Conservation (phyloP, 2,888 invertebrate genomes). For the Crioceris asparagi region DNA sequence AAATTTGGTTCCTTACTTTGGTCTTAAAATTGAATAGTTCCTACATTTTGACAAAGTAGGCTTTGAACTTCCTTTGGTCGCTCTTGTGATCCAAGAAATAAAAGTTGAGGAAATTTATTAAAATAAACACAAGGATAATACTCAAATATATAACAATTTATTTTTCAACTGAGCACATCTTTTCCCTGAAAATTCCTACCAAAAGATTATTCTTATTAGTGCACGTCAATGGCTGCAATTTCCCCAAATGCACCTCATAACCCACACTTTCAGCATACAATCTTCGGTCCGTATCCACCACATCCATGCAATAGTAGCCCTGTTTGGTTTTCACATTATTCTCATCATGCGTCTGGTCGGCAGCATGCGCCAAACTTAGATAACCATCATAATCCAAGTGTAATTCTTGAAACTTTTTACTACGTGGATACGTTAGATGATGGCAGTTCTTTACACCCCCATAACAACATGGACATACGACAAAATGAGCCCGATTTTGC, state of each 20-base stretch:
- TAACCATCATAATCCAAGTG: slow-evolving; percentile 37
- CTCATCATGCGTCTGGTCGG: slow-evolving; percentile 82
- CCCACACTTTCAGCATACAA: slow-evolving; percentile 62
- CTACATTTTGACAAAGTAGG: too few species aligned
- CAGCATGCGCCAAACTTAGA: slow-evolving; percentile 75
- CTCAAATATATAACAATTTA: too few species aligned
- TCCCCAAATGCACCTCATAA: slow-evolving; percentile 65
- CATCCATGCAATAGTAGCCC: slow-evolving; percentile 77
- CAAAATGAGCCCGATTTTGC: slow-evolving; percentile 64
- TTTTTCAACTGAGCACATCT: too few species aligned
- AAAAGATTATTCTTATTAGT: slow-evolving; percentile 88
- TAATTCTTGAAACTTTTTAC: slow-evolving; percentile 44
- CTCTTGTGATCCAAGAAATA: too few species aligned
- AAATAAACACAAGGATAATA: too few species aligned
- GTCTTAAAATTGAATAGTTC: too few species aligned
- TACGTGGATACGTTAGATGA: slow-evolving; percentile 72
- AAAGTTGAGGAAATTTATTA: too few species aligned
- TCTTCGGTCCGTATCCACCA: slow-evolving; percentile 79
- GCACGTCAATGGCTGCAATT: slow-evolving; percentile 69
- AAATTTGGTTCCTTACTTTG: too few species aligned
- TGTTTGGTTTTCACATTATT: slow-evolving; percentile 58
- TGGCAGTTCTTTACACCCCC: slow-evolving; percentile 77
- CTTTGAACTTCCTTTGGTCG: too few species aligned
- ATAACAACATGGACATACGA: slow-evolving; percentile 91
- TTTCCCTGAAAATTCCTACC: slow-evolving; percentile 55